Evolutionary conservation across 1,140 invertebrate species (phyloP), one percentile per base, ranked within the genome.

Genomic region (Adoxophyes honmai): DNA sequence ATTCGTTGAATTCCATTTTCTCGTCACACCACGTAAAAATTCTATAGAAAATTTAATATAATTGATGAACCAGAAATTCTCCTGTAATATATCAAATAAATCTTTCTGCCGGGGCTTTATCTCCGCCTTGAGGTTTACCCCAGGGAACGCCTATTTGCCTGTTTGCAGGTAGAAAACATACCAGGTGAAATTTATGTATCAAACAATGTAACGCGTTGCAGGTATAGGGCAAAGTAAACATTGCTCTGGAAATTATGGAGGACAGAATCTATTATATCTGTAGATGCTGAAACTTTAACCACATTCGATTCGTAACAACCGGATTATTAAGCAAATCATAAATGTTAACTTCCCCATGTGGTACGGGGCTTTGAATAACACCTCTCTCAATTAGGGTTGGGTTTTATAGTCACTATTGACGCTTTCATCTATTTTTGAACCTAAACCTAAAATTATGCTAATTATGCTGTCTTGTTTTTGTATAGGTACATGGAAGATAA

Each of bases 21-120:
- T 2, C 21, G 6, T 28, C 21, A 28, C 6, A 28, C 21, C 6
- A 2, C 21, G 21, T 28, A 28, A 28, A 28, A 33, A 44, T 48
- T 4, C n/a, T 28, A 48, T 48, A 28, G n/a, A 48, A 48, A 48
- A 48, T 21, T 48, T 48, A 44, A 28, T 10, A 11, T 48, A 48
- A 48, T 33, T 48, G 42, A 48, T 48, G 42, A 48, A 48, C n/a
- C 10, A 11, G 42, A 13, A 28, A 28, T 48, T 21, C 42, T 11
- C 21, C 4, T n/a, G 42, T 48, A 48, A 48, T 48, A 48, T 48
- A 48, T 48, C 42, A 48, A 48, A 48, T 48, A 48, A 48, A 48
- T 48, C 21, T 48, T 48, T 33, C 21, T 3, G 15, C 39, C 16
- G 21, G 11, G 10, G 42, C 18, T 28, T 44, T 44, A 44, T 44